Evolutionary conservation across 2,888 invertebrate genomes (phyloP).

Genomic region (Drosophila greeni): DNA sequence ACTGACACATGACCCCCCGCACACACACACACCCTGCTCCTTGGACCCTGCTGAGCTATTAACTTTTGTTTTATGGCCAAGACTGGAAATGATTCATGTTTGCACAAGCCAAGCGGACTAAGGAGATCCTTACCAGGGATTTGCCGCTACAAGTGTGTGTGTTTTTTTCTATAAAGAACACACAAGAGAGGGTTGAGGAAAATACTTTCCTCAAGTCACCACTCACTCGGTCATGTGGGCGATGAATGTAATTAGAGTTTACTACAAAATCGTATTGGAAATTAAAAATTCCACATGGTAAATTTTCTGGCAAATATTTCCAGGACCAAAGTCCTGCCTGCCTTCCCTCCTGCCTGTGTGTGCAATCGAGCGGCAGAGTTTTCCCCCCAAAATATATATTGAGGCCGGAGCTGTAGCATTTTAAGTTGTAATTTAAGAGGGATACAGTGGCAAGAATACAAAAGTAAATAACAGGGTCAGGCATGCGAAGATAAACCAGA

Average conservation of each 20-base stretch:
- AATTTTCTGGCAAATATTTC: conserved; percentile 27
- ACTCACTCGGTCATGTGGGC: conserved; percentile 14
- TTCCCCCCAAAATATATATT: conserved; percentile 6
- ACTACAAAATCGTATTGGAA: conserved; percentile 44
- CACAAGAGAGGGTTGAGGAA: background rate
- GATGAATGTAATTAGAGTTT: conserved; percentile 62
- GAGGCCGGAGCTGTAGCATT: background rate
- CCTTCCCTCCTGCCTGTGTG: conserved; percentile 11
- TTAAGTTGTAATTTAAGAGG: conserved; percentile 36
- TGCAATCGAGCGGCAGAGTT: conserved; percentile 18
- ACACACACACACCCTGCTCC: conserved; percentile 4
- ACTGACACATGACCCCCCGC: conserved; percentile 53
- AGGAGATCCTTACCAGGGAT: conserved; percentile 39
- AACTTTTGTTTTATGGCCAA: conserved; percentile 68
- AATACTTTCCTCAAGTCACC: conserved; percentile 6
- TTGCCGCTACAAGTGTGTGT: conserved; percentile 22
- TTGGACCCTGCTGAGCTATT: conserved; percentile 54
- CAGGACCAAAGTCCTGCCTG: too few species aligned
- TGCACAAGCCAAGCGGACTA: conserved; percentile 38
- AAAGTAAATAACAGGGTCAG: conserved; percentile 36
- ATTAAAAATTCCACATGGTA: conserved; percentile 55
- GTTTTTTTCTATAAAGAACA: background rate
- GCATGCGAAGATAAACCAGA: conserved; percentile 31
- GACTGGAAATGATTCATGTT: conserved; percentile 61
- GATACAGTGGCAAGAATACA: conserved; percentile 29